phyloP scores from a whole-genome alignment of 2,113 vertebrate species.

The Myocastor coypus region DNA sequence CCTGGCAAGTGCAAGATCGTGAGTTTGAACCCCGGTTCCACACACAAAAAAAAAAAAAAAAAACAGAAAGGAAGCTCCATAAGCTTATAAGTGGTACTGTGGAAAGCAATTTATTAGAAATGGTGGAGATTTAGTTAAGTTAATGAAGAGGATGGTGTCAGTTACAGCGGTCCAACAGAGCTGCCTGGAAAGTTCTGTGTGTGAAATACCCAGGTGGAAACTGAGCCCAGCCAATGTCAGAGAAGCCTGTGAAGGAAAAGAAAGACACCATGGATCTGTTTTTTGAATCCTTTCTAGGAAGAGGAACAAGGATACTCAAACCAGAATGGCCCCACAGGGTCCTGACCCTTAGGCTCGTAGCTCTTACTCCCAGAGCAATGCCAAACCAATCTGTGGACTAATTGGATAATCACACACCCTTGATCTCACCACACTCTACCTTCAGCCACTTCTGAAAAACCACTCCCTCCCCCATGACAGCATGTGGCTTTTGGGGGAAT shows the following conservation, averaged over 20 bases:
- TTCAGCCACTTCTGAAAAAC: neutral
- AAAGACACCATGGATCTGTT: neutral
- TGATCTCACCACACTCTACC: neutral
- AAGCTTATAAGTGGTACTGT: constrained; percentile 36
- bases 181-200: neutral
- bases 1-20: too few species aligned
- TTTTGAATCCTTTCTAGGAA: constrained; percentile 27
- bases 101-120: constrained; percentile 60
- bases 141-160: constrained; percentile 26
- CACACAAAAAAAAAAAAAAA: constrained; percentile 9
- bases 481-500: neutral
- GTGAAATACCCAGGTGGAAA: constrained; percentile 29
- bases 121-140: constrained; percentile 47
- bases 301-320: too few species aligned
- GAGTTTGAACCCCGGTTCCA: too few species aligned
- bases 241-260: neutral
- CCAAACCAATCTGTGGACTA: neutral
- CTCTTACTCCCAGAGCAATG: neutral
- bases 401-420: neutral
- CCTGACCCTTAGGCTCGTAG: neutral
- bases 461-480: neutral
- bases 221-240: neutral
- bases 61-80: constrained; percentile 24
- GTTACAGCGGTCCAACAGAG: neutral
- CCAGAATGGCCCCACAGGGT: neutral